These are phyloP conservation scores for Clunio marinus DNA, from an alignment of 2,888 invertebrate species.

Conservation along the genomic window DNA sequence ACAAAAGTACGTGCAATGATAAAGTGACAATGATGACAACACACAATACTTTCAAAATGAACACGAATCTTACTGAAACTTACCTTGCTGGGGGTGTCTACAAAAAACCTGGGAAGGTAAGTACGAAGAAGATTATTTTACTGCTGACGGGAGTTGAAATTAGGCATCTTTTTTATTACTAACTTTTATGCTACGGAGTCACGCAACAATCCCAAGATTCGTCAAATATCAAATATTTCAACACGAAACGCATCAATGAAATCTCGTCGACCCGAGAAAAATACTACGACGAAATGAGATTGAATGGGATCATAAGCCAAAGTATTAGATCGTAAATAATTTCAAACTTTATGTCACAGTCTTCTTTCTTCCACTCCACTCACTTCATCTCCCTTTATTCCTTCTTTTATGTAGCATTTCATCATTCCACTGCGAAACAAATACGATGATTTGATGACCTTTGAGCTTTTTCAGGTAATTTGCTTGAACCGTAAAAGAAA, in stretches of 20 bases:
- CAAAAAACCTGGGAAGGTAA: not conserved
- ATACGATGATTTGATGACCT: not conserved
- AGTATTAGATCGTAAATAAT: slow-evolving; percentile 21
- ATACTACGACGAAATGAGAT: not conserved
- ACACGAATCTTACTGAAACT: not conserved
- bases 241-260: not conserved
- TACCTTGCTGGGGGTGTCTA: no score
- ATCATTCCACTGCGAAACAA: no score
- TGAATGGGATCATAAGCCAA: not conserved
- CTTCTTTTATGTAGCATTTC: not conserved
- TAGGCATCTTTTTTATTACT: slow-evolving; percentile 35
- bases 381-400: not conserved
- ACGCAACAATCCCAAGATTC: slow-evolving; percentile 29
- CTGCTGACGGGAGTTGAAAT: not conserved
- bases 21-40: slow-evolving; percentile 10
- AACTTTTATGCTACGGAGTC: slow-evolving; percentile 30
- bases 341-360: slow-evolving; percentile 22
- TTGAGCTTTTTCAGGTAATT: not conserved
- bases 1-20: not conserved
- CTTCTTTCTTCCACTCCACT: not conserved
- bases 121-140: slow-evolving; percentile 5
- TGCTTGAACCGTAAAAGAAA: not conserved
- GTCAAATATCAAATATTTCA: not conserved
- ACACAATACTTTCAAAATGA: not conserved
- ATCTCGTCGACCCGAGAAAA: not conserved